phyloP scores from a whole-genome alignment of 1,140 invertebrate genomes.

The Neodiprion fabricii region DNA sequence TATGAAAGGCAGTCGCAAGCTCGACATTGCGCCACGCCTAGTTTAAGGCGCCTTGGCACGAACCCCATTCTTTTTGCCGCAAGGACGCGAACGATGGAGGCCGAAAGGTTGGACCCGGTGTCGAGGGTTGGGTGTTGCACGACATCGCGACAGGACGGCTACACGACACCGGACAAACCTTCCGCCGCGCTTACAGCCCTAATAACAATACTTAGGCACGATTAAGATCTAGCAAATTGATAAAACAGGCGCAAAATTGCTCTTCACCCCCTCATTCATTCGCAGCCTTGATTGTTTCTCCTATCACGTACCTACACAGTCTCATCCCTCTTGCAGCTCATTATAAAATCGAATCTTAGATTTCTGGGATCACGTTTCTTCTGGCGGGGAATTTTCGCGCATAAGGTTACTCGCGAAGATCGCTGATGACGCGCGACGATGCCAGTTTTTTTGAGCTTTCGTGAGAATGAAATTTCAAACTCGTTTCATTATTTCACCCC shows the following conservation, averaged over 20 bases:
- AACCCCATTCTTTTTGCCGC: background rate
- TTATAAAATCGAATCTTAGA: too few species aligned
- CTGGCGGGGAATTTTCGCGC: too few species aligned
- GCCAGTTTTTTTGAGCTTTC: too few species aligned
- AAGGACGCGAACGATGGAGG: too few species aligned
- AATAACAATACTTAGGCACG: background rate
- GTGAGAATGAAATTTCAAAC: too few species aligned
- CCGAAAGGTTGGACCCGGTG: too few species aligned
- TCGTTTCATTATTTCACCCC: too few species aligned
- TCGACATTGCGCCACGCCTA: background rate
- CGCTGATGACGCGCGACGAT: too few species aligned
- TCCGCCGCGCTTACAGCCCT: background rate
- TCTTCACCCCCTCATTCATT: background rate
- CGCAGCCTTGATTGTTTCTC: background rate
- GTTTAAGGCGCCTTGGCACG: background rate
- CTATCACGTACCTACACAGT: background rate
- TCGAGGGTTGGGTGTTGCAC: background rate
- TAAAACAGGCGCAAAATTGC: constrained; percentile 1
- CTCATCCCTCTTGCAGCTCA: too few species aligned
- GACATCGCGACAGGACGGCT: background rate
- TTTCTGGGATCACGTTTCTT: too few species aligned
- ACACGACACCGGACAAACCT: constrained; percentile 6
- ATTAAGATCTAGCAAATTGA: constrained; percentile 7
- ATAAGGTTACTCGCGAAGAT: too few species aligned
- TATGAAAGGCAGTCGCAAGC: background rate